A percentile compares a stretch with the other conserved stretches of the same genome.
Evolutionary conservation across 2,797 vertebrate genomes (phyloP).

Genomic region (Crenuchus spilurus): DNA sequence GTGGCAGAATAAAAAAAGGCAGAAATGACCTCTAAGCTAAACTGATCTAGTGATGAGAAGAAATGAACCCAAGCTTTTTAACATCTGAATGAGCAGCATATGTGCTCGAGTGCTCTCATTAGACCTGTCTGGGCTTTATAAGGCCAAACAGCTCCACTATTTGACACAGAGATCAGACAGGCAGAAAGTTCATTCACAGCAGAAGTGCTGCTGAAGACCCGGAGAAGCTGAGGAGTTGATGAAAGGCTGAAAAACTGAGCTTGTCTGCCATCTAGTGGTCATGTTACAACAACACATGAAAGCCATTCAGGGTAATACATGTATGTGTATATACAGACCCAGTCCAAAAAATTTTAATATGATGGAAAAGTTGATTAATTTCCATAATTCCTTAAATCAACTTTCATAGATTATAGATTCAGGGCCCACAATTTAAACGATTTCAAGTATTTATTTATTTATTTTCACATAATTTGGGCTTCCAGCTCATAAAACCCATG

Average conservation of each 20-base stretch:
- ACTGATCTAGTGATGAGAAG: constrained; percentile 51
- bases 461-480: too few relatives aligned
- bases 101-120: constrained; percentile 57
- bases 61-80: constrained; percentile 35
- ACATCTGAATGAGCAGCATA: constrained; percentile 52
- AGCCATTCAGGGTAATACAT: too few relatives aligned
- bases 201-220: constrained; percentile 36
- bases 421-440: too few relatives aligned
- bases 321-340: too few relatives aligned
- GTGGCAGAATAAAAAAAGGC: constrained; percentile 43
- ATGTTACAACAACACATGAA: constrained; percentile 13
- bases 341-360: too few relatives aligned
- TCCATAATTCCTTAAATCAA: too few relatives aligned
- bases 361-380: too few relatives aligned
- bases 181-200: constrained; percentile 56
- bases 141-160: constrained; percentile 48
- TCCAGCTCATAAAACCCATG: too few relatives aligned
- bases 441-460: too few relatives aligned
- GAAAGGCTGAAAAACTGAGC: constrained; percentile 42
- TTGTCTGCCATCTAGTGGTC: constrained; percentile 53
- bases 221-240: constrained; percentile 42
- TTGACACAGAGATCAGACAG: constrained; percentile 54
- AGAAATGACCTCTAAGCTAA: constrained; percentile 55
- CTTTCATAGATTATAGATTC: too few relatives aligned
- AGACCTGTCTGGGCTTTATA: constrained; percentile 48